phyloP scores from a whole-genome alignment of 2,113 vertebrate genomes.

The Tachycineta bicolor region DNA sequence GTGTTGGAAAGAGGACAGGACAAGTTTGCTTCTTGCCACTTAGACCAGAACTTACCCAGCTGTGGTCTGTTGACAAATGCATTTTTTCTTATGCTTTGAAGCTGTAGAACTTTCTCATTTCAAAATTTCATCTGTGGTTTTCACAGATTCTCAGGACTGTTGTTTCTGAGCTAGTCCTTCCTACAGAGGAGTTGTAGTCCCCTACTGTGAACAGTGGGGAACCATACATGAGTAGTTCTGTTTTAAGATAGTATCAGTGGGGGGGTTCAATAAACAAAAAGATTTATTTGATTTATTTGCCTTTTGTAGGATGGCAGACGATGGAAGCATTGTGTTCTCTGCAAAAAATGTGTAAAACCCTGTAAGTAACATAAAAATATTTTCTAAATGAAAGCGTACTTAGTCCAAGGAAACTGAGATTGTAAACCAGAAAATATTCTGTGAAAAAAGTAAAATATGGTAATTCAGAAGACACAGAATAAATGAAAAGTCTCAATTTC shows the following conservation, averaged over 20 bases:
- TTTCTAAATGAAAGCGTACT: not conserved
- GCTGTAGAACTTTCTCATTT: not conserved
- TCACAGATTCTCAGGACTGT: not conserved
- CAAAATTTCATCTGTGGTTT: not conserved
- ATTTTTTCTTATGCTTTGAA: not conserved
- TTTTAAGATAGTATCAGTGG: not conserved
- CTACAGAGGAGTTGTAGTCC: not conserved
- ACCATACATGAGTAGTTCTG: fast-evolving
- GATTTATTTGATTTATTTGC: not conserved
- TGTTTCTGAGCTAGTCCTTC: not conserved
- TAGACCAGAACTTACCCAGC: not conserved
- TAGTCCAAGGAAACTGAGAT: not conserved
- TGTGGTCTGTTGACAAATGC: not conserved
- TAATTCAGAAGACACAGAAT: not conserved
- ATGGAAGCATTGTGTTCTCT: conserved; percentile 90
- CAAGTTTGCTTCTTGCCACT: not conserved
- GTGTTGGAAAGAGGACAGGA: not conserved
- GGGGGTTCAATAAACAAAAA: not conserved
- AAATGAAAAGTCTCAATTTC: not conserved
- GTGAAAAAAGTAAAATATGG: not conserved
- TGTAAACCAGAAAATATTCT: not conserved
- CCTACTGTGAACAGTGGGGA: not conserved
- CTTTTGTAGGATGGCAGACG: conserved; percentile 85
- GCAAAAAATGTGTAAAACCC: conserved; percentile 92
- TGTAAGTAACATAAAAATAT: conserved; percentile 81